Conservation (phyloP, 1,140 invertebrate species). For the Andricus grossulariae region DNA sequence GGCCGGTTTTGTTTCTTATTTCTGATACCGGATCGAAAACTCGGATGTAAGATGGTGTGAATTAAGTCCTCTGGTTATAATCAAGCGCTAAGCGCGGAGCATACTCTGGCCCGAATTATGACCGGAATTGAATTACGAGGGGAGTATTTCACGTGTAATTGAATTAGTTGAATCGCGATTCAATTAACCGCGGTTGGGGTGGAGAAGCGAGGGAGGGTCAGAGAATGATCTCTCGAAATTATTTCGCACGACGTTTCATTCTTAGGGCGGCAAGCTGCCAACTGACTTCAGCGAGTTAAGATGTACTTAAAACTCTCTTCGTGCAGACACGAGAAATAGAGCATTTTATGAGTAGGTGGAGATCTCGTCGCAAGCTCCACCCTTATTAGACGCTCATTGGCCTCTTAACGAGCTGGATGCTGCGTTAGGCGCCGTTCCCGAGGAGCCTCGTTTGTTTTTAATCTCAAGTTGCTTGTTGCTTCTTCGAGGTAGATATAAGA, state of each 20-base stretch:
- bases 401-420: conserved; percentile 41
- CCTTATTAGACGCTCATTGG: conserved; percentile 73
- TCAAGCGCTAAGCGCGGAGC: neutral
- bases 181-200: conserved; percentile 53
- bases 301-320: conserved; percentile 65
- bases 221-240: conserved; percentile 36
- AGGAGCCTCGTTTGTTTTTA: conserved; percentile 2
- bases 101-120: neutral
- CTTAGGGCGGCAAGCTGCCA: conserved; percentile 69
- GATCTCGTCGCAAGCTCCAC: conserved; percentile 71
- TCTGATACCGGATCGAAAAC: neutral
- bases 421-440: conserved; percentile 5
- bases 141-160: conserved; percentile 59
- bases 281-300: conserved; percentile 72
- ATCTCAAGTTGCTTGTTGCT: neutral
- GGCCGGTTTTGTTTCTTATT: neutral
- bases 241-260: conserved; percentile 46
- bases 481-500: neutral
- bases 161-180: conserved; percentile 64
- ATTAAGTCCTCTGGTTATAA: neutral
- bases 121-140: conserved; percentile 8
- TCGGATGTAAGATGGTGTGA: neutral
- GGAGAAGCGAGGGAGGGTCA: conserved; percentile 28
- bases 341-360: conserved; percentile 74
- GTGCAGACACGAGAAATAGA: conserved; percentile 67